Evolutionary conservation across 2,797 vertebrate genomes (phyloP).

Genomic region (Myotis myotis): DNA sequence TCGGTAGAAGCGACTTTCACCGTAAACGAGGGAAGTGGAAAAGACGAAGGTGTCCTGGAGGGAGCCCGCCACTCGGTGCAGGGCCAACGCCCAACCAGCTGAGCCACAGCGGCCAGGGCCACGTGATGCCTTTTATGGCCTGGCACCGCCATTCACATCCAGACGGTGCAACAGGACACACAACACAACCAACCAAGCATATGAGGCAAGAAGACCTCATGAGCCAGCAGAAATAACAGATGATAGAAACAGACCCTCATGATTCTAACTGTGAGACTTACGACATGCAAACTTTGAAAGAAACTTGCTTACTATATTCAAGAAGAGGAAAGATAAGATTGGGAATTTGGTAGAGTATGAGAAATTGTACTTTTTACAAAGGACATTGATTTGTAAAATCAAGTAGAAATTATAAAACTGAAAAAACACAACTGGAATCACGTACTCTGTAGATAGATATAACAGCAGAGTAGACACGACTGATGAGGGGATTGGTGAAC

Average conservation of each 20-base stretch:
- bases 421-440: too few species aligned
- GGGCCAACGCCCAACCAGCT: background rate
- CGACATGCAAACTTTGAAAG: background rate
- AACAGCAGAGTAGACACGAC: background rate
- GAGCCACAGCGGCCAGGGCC: background rate
- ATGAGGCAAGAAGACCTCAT: background rate
- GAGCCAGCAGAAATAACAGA: background rate
- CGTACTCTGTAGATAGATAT: background rate
- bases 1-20: background rate
- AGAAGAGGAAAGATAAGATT: background rate
- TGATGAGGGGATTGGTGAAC: background rate
- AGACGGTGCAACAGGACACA: too few species aligned
- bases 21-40: background rate
- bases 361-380: background rate
- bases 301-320: background rate
- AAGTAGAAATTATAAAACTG: background rate
- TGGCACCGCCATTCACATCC: accelerated
- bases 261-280: background rate
- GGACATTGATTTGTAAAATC: background rate
- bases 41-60: background rate
- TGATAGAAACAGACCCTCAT: background rate
- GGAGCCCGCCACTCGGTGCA: background rate
- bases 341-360: background rate
- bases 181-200: too few species aligned
- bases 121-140: too few species aligned